Evolutionary conservation across 2,113 vertebrate genomes (phyloP).

Genomic region (Geothlypis trichas): DNA sequence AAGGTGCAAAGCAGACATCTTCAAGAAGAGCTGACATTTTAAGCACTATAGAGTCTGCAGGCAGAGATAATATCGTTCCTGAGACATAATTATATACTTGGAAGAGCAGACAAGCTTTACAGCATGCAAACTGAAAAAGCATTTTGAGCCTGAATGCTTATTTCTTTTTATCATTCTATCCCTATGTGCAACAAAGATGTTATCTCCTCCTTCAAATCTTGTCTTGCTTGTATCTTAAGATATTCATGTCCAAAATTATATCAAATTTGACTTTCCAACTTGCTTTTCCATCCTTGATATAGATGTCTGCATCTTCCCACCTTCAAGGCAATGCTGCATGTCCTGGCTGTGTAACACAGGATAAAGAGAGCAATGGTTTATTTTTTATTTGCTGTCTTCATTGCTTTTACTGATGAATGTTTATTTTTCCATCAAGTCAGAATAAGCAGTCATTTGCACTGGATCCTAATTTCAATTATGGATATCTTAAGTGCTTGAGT

Average conservation of each 20-base stretch:
- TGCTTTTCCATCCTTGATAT: background rate
- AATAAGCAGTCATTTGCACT: background rate
- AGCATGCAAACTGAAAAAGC: background rate
- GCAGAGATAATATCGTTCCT: background rate
- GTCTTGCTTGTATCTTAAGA: background rate
- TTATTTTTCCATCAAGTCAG: slow-evolving; percentile 4
- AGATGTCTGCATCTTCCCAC: background rate
- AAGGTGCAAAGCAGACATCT: background rate
- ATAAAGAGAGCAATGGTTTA: background rate
- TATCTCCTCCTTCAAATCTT: background rate
- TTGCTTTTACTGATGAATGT: background rate
- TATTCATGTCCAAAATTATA: background rate
- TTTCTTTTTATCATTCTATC: background rate
- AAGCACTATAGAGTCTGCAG: background rate
- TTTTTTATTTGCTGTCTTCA: background rate
- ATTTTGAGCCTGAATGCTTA: background rate
- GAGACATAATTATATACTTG: background rate
- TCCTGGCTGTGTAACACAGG: background rate
- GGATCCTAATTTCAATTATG: background rate
- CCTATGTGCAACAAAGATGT: background rate
- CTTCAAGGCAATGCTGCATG: background rate
- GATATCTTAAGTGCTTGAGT: background rate
- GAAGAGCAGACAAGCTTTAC: background rate
- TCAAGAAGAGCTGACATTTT: slow-evolving; percentile 4
- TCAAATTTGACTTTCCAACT: background rate